Evolutionary conservation across 2,113 vertebrate species (phyloP).

Genomic region (Tiliqua scincoides): DNA sequence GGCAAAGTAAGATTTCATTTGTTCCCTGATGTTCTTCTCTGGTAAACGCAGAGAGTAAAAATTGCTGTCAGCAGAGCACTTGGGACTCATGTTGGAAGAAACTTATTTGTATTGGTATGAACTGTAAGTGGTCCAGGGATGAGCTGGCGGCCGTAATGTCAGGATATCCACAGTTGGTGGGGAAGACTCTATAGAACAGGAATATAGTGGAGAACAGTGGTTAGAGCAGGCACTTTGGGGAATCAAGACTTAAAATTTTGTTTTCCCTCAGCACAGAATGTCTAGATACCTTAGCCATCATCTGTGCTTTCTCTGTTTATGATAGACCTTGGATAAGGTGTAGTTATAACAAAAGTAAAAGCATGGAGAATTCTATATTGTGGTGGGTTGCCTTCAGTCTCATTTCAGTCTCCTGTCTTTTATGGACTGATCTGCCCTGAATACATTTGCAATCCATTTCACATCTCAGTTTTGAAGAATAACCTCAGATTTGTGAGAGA

Average conservation of each 20-base stretch:
- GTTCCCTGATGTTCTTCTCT: rapidly evolving
- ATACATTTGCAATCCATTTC: neutral
- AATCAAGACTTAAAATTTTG: neutral
- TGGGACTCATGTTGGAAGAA: neutral
- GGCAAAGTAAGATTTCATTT: neutral
- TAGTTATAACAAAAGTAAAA: neutral
- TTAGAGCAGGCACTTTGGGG: neutral
- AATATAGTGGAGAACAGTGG: neutral
- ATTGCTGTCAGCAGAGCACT: neutral
- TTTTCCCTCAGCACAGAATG: neutral
- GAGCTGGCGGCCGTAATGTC: neutral
- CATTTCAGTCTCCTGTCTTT: neutral
- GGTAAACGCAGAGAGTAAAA: neutral
- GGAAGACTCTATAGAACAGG: rapidly evolving
- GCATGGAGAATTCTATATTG: neutral
- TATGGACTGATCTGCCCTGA: neutral
- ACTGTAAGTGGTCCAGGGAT: neutral
- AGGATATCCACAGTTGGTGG: neutral
- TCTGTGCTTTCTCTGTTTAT: neutral
- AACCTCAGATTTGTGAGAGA: neutral
- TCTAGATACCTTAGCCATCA: neutral
- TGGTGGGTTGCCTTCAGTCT: neutral
- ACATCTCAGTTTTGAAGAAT: neutral
- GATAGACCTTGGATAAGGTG: neutral
- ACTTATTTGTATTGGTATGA: neutral